Percentiles rank a stretch among this genome's conserved stretches.
Conservation (phyloP, 2,113 vertebrate genomes). For the Aphelocoma coerulescens region DNA sequence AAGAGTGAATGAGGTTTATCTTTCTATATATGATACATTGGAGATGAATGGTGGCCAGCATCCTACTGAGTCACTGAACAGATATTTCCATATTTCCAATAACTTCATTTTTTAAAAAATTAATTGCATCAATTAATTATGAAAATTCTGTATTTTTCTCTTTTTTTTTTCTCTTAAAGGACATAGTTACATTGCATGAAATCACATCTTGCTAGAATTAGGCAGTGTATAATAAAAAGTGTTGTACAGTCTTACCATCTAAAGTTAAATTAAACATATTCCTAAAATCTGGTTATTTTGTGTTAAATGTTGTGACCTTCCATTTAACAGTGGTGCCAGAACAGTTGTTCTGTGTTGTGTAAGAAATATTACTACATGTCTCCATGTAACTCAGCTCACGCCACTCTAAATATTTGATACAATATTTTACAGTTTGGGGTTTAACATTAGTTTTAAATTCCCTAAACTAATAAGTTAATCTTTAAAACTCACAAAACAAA, state of each 20-base stretch:
- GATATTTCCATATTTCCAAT: neutral
- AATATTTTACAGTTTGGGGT: constrained; percentile 44
- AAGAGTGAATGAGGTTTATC: neutral
- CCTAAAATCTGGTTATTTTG: neutral
- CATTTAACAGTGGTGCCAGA: constrained; percentile 16
- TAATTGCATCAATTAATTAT: neutral
- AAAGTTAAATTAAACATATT: neutral
- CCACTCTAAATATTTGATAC: constrained; percentile 59
- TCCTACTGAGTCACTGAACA: neutral
- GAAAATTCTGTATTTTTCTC: neutral
- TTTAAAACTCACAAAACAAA: constrained; percentile 64
- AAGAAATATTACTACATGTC: constrained; percentile 34
- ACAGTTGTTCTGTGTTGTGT: constrained; percentile 31
- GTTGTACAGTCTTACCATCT: neutral
- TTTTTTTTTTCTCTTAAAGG: neutral
- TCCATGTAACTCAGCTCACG: constrained; percentile 23
- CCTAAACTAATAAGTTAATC: constrained; percentile 49
- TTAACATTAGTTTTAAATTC: constrained; percentile 64
- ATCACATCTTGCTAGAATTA: neutral
- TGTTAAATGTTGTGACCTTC: neutral
- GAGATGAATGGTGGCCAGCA: neutral
- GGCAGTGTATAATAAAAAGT: neutral
- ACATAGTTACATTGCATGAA: neutral
- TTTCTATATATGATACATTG: neutral
- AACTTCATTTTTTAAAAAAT: neutral